Evolutionary conservation across 2,797 vertebrate species (phyloP).

Genomic region (Tolypeutes matacus): DNA sequence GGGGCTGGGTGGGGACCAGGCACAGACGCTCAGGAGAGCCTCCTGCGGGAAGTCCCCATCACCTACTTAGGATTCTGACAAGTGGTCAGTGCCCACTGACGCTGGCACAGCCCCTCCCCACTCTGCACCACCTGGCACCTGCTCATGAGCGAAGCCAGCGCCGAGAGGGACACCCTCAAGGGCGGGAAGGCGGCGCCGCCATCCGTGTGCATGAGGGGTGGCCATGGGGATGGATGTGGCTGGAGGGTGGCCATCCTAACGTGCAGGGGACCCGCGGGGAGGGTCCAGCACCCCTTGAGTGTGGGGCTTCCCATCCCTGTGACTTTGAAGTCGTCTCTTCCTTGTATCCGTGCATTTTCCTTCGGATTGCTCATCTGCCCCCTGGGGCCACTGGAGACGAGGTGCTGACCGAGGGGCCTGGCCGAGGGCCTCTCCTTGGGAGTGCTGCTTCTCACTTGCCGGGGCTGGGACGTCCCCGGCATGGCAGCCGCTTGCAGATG

Average conservation of each 20-base stretch:
- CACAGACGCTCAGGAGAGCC: too few relatives aligned
- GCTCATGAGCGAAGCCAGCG: neutral
- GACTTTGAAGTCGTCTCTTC: too few relatives aligned
- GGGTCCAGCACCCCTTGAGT: too few relatives aligned
- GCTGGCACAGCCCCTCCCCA: too few relatives aligned
- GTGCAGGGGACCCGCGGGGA: neutral
- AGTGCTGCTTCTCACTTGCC: too few relatives aligned
- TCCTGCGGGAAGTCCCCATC: too few relatives aligned
- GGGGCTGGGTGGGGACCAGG: too few relatives aligned
- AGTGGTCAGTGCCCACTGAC: too few relatives aligned
- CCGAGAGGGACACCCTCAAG: neutral
- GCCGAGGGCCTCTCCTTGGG: neutral
- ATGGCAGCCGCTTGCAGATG: neutral
- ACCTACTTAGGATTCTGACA: too few relatives aligned
- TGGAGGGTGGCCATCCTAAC: neutral
- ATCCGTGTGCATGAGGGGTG: fast-evolving
- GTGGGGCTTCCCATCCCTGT: too few relatives aligned
- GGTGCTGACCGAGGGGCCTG: neutral
- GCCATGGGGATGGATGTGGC: neutral
- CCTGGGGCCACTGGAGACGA: neutral
- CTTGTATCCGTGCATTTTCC: too few relatives aligned
- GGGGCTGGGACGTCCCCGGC: neutral
- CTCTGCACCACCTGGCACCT: neutral
- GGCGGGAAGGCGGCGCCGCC: neutral
- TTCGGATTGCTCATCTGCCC: too few relatives aligned